Base-by-base conservation (phyloP, 2,888 invertebrate species). In the Geophilus truncorum region DNA sequence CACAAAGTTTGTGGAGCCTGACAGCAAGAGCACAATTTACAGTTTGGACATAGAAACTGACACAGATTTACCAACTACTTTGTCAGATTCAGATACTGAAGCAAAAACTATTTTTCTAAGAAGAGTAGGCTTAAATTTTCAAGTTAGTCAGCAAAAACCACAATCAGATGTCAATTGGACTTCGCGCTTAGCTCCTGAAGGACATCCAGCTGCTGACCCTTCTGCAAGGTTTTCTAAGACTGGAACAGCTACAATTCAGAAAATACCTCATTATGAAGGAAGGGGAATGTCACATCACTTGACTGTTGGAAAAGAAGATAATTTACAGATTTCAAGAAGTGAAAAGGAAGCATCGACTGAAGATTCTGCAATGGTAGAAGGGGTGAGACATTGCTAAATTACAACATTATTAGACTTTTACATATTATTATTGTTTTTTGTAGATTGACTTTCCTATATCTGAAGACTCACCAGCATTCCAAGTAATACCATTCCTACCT, bases 401-500 rank as follows among this genome's bases (percentile, higher is more conserved):
- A 9, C 9, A 9, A 9, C 9, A n/a, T 51, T 51, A 15, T 51
- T 18, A 15, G 4, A 51, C 12, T 15, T 12, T n/a, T 62, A n/a
- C 1, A 62, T 18, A 0, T 62, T 62, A 23, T 62, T 62, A 1
- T n/a, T 40, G n/a, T 62, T 10, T 62, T 62, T 4, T 4, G 5
- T 62, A 62, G 57, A 10, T 62, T 18, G 57, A 62, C 10, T n/a
- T 62, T 62, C 57, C 57, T 1, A 23, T 76, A 30, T 34, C 76
- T 10, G 76, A 34, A 76, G 32, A 34, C 28, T 76, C 76, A 18
- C 78, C 34, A n/a, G 34, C 57, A 9, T 28, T 79, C 28, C 79
- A 79, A 25, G 79, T 79, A 9, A 79, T 79, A 25, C 79, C 79
- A 23, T 79, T 79, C 28, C 79, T 79, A 6, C 79, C 79, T 21